Evolutionary conservation across 2,797 vertebrate genomes (phyloP), one percentile per base, ranked within the genome.

Genomic region (Microctenopoma stevenorrisi): DNA sequence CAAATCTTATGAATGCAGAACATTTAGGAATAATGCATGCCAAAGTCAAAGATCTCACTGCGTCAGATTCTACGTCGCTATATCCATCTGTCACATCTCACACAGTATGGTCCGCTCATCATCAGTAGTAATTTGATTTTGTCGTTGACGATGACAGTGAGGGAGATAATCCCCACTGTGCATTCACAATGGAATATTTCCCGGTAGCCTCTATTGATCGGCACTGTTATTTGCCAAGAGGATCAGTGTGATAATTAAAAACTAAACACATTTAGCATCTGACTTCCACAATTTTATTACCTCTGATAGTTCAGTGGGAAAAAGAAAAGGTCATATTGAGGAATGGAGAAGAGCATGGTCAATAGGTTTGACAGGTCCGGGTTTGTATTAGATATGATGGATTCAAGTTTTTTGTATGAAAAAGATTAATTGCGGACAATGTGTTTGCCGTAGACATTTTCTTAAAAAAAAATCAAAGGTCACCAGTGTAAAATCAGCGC

Each of bases 191-290:
- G 84, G 89, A 92, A 93, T 93, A 93, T 93, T 89, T 93, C 86
- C 92, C 88, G 88, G 86, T 87, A 89, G 90, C 86, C 80, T 76
- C 50, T 91, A 94, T 94, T 91, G 93, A 94, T 94, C 69, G 81
- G 88, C 90, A 91, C 91, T 94, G 90, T 92, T 94, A 92, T 95
- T 94, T 94, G 92, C 92, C 78, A 79, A 74, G 86, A 78, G 93
- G 94, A 94, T 94, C 92, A 91, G 83, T 68, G 78, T 72, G 85
- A 88, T 94, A 93, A 95, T 94, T 94, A 94, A 94, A 94, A 94
- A 86, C 91, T 86, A 86, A 92, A 92, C 87, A 91, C 89, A 91
- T 90, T 91, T 89, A 90, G 90, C 90, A 86, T 90, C 86, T 86
- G 83, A 90, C 88, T 88, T 79, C 79, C 74, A 67, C 57, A 84